Conservation (phyloP, 2,113 vertebrate genomes). For the Macrotus californicus region DNA sequence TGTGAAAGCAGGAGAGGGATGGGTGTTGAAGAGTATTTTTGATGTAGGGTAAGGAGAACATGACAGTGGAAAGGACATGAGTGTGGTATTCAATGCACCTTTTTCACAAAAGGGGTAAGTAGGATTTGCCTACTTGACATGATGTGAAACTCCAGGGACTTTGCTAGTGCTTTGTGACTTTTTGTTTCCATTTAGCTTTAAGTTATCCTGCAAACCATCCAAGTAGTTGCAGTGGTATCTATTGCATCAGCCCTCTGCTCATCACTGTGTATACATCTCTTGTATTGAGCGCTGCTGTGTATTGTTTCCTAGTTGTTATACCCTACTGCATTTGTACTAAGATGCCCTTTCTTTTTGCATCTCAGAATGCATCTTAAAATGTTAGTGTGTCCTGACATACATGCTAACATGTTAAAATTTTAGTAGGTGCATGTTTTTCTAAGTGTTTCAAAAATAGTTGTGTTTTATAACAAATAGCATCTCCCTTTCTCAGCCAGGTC, state of each 20-base stretch:
- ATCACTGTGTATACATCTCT: not conserved
- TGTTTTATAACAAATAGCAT: not conserved
- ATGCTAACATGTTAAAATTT: not conserved
- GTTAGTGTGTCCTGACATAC: not conserved
- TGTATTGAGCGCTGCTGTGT: not conserved
- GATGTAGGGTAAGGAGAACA: not conserved
- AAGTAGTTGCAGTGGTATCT: not conserved
- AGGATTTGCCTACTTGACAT: not conserved
- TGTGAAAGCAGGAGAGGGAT: not conserved
- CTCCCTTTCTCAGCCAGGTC: not conserved
- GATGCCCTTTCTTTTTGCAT: not conserved
- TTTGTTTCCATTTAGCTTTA: not conserved
- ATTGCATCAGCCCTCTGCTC: not conserved
- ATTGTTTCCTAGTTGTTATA: not conserved
- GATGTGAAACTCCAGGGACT: not conserved
- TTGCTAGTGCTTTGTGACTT: not conserved
- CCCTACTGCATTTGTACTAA: not conserved
- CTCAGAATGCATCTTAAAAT: not conserved
- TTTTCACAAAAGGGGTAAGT: not conserved
- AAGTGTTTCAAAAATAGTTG: not conserved
- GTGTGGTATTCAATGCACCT: not conserved
- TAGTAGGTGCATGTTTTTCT: not conserved
- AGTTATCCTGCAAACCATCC: not conserved
- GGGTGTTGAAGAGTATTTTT: not conserved
- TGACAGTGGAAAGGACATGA: not conserved